Percentiles rank a stretch among this genome's conserved stretches.
phyloP scores from a whole-genome alignment of 2,113 vertebrate genomes.

The Melanocharis versteri region DNA sequence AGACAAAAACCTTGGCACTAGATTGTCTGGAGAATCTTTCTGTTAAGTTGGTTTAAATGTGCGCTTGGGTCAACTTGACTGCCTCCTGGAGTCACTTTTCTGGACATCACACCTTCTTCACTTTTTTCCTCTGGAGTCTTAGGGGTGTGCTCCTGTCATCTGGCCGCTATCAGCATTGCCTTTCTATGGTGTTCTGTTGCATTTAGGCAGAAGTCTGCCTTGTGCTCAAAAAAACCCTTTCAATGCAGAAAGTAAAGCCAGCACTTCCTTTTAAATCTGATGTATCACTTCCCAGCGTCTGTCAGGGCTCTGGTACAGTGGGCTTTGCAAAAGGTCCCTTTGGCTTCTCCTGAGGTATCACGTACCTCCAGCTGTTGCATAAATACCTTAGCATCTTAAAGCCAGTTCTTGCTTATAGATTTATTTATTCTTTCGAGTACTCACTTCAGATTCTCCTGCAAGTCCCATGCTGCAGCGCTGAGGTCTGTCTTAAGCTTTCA shows the following conservation, averaged over 20 bases:
- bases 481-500: not conserved
- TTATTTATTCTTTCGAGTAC: not conserved
- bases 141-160: not conserved
- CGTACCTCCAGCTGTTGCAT: not conserved
- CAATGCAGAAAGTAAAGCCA: not conserved
- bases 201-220: not conserved
- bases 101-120: not conserved
- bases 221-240: not conserved
- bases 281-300: not conserved
- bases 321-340: not conserved
- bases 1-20: not conserved
- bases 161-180: not conserved
- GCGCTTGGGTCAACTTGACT: not conserved
- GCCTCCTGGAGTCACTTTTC: not conserved
- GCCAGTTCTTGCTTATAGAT: not conserved
- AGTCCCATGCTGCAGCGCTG: not conserved
- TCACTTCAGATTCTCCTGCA: not conserved
- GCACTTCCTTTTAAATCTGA: not conserved
- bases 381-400: not conserved
- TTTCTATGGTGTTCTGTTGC: not conserved
- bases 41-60: not conserved
- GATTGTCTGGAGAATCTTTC: not conserved
- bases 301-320: not conserved
- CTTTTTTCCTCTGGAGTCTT: not conserved
- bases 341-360: not conserved